Evolutionary conservation across 2,888 invertebrate species (phyloP), one percentile per base, ranked within the genome.

Genomic region (Abrostola triplasia): DNA sequence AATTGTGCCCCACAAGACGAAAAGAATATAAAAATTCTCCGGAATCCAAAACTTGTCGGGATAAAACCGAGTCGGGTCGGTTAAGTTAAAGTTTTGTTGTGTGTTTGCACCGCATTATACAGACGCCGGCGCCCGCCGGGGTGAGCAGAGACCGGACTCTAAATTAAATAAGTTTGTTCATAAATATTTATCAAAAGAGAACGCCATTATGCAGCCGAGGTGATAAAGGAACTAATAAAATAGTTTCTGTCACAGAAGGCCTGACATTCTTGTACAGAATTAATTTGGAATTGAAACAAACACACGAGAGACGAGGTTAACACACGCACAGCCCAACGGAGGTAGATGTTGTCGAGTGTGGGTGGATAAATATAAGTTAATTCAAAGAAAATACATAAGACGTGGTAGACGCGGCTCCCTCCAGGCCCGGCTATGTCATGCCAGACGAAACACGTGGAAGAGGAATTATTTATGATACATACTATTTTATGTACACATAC

Each of bases 151-250:
- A 53, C 51, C 50, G 37, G n/a, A 64, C 62, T 78, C 72, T 67
- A 82, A 82, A 82, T 82, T 77, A 82, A 82, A 82, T 81, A 82
- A 82, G 71, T 82, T 82, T 59, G 56, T 77, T 77, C 82, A 82
- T 82, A 81, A 81, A 82, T 82, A 82, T 82, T 80, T 82, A 82
- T 80, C 65, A 72, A 61, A 62, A 64, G 64, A 64, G 48, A 24
- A 47, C 44, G 64, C 60, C 59, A 62, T 68, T 80, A 64, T 76
- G 66, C 80, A 65, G 57, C 64, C 44, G 55, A 75, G 67, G 73
- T 76, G 66, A 58, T 57, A 54, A 49, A 48, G 60, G 55, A 64
- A 77, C 77, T 76, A 75, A 79, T 77, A 67, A 70, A 71, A 70
- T 76, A 79, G 70, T 80, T 74, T 51, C 48, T 64, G 64, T 66